Base-by-base conservation (phyloP, 2,797 vertebrate genomes). In the Centroberyx gerrardi region DNA sequence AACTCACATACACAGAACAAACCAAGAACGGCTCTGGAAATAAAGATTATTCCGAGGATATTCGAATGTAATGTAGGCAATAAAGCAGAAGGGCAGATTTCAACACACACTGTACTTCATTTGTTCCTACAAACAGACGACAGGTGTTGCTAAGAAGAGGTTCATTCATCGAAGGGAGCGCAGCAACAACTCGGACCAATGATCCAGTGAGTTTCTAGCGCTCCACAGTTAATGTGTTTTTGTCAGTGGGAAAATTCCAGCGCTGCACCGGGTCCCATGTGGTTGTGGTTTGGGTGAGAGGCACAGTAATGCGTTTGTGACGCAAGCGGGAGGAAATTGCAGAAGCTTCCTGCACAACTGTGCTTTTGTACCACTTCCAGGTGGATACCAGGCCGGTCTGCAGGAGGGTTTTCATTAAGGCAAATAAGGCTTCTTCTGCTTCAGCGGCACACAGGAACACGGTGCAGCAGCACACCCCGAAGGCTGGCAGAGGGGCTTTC, bases 261-360 rank as follows among this genome's bases (percentile, higher is more conserved):
- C 1, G 27, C 84, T 82, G 77, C 76, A 77, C 80, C 67, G 28
- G 72, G 62, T 90, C 88, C 91, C 94, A 94, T 95, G 93, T 94
- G 94, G 92, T 94, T 95, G 93, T 94, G 93, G 94, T 95, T 94
- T 94, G 82, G 87, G 86, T 85, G 81, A 86, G 82, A 93, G 89
- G 76, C 90, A 91, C 87, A 92, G 83, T 92, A 83, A 87, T 91
- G 90, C 68, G 61, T 89, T 89, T 93, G 91, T 92, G 93, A 94
- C 85, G 92, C 92, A 94, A 92, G 78, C 84, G 60, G 75, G 83
- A 94, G 94, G 93, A 95, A 95, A 95, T 94, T 92, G 88, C 90
- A 84, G 81, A 90, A 88, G 90, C 90, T 95, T 95, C 94, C 93
- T 93, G 93, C 83, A 92, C 91, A 93, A 93, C 88, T 88, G 85